Percentiles rank a stretch among this genome's conserved stretches.
phyloP scores from a whole-genome alignment of 2,113 vertebrate species.

The Trinectes maculatus region DNA sequence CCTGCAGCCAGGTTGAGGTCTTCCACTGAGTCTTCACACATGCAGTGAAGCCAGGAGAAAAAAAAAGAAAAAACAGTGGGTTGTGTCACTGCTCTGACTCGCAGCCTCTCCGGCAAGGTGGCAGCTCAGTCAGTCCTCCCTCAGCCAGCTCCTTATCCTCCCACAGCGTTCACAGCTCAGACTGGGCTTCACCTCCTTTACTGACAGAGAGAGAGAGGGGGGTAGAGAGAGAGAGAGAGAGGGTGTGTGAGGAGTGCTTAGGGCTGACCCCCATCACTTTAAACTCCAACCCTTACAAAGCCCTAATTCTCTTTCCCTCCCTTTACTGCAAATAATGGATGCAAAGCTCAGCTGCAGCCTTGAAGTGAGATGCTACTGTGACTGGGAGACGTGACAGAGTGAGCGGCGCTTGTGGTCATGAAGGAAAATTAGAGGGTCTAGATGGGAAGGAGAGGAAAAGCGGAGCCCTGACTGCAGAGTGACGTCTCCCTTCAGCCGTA shows the following conservation, averaged over 20 bases:
- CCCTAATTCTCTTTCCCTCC: conserved; percentile 45
- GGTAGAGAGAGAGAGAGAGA: conserved; percentile 26
- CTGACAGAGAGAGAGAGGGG: conserved; percentile 37
- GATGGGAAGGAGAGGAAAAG: conserved; percentile 58
- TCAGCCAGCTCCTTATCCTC: conserved; percentile 56
- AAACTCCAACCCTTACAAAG: conserved; percentile 74
- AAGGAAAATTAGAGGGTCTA: conserved; percentile 58
- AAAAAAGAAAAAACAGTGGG: conserved; percentile 51
- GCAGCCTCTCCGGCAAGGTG: conserved; percentile 56
- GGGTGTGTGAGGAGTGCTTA: conserved; percentile 64
- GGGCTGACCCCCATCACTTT: conserved; percentile 71
- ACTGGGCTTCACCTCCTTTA: conserved; percentile 51
- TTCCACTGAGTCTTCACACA: conserved; percentile 28
- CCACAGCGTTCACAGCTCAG: conserved; percentile 49
- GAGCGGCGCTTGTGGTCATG: conserved; percentile 53
- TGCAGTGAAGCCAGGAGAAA: conserved; percentile 15
- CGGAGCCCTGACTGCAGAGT: conserved; percentile 37
- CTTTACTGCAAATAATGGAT: conserved; percentile 61
- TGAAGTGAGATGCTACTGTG: conserved; percentile 69
- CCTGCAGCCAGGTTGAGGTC: conserved; percentile 17
- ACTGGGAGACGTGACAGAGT: conserved; percentile 59
- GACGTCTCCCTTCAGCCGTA: conserved; percentile 30
- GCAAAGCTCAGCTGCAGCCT: conserved; percentile 59
- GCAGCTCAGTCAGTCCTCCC: conserved; percentile 48
- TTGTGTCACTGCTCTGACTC: conserved; percentile 24